phyloP scores from a whole-genome alignment of 2,888 invertebrate genomes.

The Acanthacorydalis orientalis region DNA sequence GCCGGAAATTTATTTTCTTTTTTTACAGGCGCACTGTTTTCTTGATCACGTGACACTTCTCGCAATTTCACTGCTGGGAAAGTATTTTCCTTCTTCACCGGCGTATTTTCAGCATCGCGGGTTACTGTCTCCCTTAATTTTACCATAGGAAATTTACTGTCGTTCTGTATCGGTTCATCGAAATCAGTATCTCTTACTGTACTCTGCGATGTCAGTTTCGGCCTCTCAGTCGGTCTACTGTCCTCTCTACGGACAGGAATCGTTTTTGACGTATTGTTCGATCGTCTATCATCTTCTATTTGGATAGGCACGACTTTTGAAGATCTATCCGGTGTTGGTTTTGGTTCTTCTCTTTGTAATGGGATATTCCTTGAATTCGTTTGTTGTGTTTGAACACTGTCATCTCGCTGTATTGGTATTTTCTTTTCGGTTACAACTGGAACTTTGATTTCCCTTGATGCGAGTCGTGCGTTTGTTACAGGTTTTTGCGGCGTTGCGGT shows the following conservation, averaged over 20 bases:
- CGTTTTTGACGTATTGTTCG: background rate
- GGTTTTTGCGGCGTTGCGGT: conserved; percentile 3
- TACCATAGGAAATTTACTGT: too few relatives aligned
- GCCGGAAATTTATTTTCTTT: background rate
- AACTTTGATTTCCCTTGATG: conserved; percentile 23
- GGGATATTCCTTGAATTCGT: background rate
- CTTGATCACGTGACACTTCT: too few relatives aligned
- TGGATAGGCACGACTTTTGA: background rate
- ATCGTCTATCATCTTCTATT: background rate
- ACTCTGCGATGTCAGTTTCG: conserved; percentile 2
- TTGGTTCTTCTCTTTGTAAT: background rate
- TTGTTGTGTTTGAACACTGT: too few relatives aligned
- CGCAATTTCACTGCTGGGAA: background rate
- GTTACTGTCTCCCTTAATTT: background rate
- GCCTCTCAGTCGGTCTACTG: conserved; percentile 3
- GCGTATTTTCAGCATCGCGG: conserved; percentile 8
- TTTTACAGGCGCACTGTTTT: conserved; percentile 6
- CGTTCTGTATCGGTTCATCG: too few relatives aligned
- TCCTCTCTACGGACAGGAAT: background rate
- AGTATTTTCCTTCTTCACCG: conserved; percentile 15
- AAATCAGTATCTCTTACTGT: background rate
- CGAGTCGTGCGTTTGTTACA: conserved; percentile 13
- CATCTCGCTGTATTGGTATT: background rate
- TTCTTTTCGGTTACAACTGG: conserved; percentile 18
- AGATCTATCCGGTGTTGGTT: background rate